A percentile compares a stretch with the other conserved stretches of the same genome.
phyloP scores from a whole-genome alignment of 2,888 invertebrate species.

The Cecidostiba fungosa region DNA sequence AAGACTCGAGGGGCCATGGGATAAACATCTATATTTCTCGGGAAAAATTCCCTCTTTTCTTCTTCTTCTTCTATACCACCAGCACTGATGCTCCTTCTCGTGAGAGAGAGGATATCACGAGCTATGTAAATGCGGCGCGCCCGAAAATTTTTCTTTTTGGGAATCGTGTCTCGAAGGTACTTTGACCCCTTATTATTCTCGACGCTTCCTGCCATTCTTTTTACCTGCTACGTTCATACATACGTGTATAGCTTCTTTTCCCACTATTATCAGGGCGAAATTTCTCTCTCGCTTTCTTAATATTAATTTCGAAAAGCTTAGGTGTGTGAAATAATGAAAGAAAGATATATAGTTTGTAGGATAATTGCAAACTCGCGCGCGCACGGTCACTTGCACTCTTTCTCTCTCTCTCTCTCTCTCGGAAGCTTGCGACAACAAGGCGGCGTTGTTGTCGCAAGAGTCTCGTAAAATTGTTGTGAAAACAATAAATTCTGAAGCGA shows the following conservation, averaged over 20 bases:
- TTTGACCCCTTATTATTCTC: background rate
- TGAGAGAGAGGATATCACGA: background rate
- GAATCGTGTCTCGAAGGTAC: background rate
- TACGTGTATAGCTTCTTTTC: background rate
- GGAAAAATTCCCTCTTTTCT: conserved; percentile 18
- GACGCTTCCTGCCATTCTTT: background rate
- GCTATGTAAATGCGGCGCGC: background rate
- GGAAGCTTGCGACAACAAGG: background rate
- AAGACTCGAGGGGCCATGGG: background rate
- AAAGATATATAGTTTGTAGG: background rate
- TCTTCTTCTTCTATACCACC: background rate
- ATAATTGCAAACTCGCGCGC: background rate
- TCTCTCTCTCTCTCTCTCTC: conserved; percentile 15
- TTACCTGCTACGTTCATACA: too few relatives aligned
- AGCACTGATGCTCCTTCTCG: background rate
- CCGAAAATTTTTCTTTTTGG: background rate
- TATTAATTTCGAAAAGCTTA: background rate
- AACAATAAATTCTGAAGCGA: background rate
- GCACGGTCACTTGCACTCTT: background rate
- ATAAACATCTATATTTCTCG: conserved; percentile 35
- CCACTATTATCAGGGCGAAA: background rate
- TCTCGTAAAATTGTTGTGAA: conserved; percentile 49
- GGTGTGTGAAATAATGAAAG: background rate
- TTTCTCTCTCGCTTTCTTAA: background rate
- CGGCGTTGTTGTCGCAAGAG: conserved; percentile 13